Evolutionary conservation across 92 coral and sea anemone species (phyloP), one percentile per base, ranked within the genome.

Genomic region (Porites rus): DNA sequence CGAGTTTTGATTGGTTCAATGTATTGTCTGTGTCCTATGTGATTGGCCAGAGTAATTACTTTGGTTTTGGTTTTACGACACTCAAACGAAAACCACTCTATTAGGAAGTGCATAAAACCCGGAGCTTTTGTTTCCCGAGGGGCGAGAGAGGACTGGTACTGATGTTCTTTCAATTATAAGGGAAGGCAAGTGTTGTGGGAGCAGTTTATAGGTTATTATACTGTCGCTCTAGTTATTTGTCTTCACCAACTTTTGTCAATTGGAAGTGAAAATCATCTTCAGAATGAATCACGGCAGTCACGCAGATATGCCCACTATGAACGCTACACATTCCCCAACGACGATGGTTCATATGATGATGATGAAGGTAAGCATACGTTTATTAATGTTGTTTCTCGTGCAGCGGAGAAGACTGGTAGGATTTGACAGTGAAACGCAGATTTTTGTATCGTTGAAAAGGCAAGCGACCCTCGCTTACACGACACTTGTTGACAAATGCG

Each of bases 111-210:
- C 14, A 54, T 10, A 62, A 18, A 14, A 13, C 8, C 18, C 66
- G 18, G 22, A 14, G 66, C 20, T 13, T 6, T 14, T 62, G 20
- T 3, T 69, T 51, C 12, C 12, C 20, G 25, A 76, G 25, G 3
- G 38, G 12, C 72, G 83, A 50, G 72, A 50, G 62, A 65, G 72
- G 83, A 63, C 83, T 78, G 73, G 83, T 50, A 16, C 60, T 28
- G 38, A 78, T 22, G 51, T 78, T 18, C 19, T 78, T 62, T 19
- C 19, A 3, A 43, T 10, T 54, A 10, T 2, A 10, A 9, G 11
- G 13, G 14, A 56, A 2, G 61, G 16, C 60, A 10, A 10, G 61
- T 14, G 11, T 10, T 3, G 31, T 28, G 31, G 2, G 31, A 56
- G 16, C 38, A 62, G 60, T 18, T 18, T 31, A 12, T 8, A 21